Evolutionary conservation across 2,888 invertebrate species (phyloP).

Genomic region (Pimpla rufipes): DNA sequence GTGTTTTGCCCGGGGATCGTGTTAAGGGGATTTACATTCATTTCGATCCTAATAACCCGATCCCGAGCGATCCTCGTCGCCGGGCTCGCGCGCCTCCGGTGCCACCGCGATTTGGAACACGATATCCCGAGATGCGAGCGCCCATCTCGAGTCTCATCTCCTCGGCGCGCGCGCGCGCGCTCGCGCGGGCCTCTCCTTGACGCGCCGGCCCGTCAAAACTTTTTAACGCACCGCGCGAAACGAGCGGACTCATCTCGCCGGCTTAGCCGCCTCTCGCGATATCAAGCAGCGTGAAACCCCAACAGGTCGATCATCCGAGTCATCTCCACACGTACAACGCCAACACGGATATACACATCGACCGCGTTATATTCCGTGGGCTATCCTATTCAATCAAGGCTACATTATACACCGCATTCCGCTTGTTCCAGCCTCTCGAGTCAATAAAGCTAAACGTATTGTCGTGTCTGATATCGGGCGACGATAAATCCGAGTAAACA

Average conservation of each 20-base stretch:
- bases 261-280: slow-evolving; percentile 54
- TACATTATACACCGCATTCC: slow-evolving; percentile 58
- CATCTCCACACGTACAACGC: not conserved
- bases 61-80: slow-evolving; percentile 78
- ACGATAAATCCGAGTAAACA: slow-evolving; percentile 23
- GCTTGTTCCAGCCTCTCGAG: slow-evolving; percentile 67
- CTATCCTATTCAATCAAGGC: not conserved
- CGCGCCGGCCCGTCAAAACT: slow-evolving; percentile 65
- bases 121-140: slow-evolving; percentile 76
- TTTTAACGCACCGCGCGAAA: slow-evolving; percentile 64
- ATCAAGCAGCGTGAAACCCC: slow-evolving; percentile 8
- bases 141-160: slow-evolving; percentile 20
- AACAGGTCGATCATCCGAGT: slow-evolving; percentile 35
- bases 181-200: slow-evolving; percentile 27
- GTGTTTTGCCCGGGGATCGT: slow-evolving; percentile 85
- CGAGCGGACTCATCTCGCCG: slow-evolving; percentile 57
- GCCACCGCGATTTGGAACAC: slow-evolving; percentile 83
- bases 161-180: slow-evolving; percentile 56
- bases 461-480: not conserved
- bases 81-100: slow-evolving; percentile 39
- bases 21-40: slow-evolving; percentile 86
- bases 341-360: not conserved
- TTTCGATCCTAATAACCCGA: slow-evolving; percentile 85
- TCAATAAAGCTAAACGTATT: slow-evolving; percentile 21
- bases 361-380: too few species aligned